These are phyloP conservation scores for Bergia puertoricense DNA, from an alignment of 92 coral and sea anemone species.

Conservation along the genomic window DNA sequence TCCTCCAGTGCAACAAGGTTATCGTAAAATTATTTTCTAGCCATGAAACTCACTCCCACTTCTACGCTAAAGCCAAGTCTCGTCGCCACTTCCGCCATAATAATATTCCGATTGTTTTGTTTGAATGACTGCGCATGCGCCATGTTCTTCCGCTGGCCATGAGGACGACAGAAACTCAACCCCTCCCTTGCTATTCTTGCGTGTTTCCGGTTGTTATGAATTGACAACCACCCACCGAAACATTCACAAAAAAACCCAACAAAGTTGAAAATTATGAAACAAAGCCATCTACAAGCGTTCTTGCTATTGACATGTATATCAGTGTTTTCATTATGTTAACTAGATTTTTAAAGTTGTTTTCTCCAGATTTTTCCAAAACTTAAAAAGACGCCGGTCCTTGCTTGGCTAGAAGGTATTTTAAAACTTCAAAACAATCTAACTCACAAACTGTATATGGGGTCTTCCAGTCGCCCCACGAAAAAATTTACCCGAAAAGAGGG, in stretches of 20 bases:
- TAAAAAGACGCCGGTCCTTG: no score
- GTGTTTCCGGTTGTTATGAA: slow-evolving; percentile 36
- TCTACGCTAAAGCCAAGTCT: slow-evolving; percentile 11
- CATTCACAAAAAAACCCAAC: not conserved
- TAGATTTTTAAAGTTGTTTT: no score
- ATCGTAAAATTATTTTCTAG: slow-evolving; percentile 8
- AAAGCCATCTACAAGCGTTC: no score
- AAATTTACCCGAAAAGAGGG: no score
- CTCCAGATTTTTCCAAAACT: no score
- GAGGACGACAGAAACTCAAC: slow-evolving; percentile 5
- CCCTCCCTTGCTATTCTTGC: slow-evolving; percentile 26
- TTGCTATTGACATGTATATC: no score
- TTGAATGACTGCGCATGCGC: not conserved
- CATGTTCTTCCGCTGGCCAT: slow-evolving; percentile 18
- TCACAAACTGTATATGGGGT: no score
- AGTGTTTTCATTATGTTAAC: no score
- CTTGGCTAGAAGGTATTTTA: no score
- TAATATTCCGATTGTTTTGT: slow-evolving; percentile 40
- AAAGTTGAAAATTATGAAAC: no score
- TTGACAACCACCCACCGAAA: not conserved
- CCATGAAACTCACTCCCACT: slow-evolving; percentile 15
- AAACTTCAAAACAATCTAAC: no score
- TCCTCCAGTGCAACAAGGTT: slow-evolving; percentile 5
- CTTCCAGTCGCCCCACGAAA: no score
- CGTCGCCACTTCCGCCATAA: slow-evolving; percentile 46